Percentiles rank a stretch among this genome's conserved stretches.
Conservation (phyloP, 2,888 invertebrate genomes). For the Drosophila setosimentum region DNA sequence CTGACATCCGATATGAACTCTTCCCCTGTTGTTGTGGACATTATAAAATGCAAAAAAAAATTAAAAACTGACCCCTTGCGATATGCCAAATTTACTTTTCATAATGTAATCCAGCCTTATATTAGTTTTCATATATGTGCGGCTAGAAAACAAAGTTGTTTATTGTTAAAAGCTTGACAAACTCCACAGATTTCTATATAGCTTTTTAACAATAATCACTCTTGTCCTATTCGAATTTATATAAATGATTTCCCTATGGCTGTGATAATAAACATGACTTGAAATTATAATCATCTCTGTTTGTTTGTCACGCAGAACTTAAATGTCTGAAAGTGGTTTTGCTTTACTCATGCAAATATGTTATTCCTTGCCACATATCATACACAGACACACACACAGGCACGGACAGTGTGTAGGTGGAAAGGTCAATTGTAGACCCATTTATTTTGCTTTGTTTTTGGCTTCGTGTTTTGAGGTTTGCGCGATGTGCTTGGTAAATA, state of each 20-base stretch:
- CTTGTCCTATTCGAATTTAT: neutral
- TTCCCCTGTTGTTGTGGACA: neutral
- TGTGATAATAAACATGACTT: neutral
- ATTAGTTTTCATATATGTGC: neutral
- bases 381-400: conserved; percentile 3
- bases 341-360: conserved; percentile 11
- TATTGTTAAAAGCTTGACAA: neutral
- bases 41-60: neutral
- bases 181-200: neutral
- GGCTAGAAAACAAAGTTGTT: neutral
- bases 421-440: conserved; percentile 58
- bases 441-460: conserved; percentile 29
- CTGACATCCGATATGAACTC: conserved; percentile 8
- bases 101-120: neutral
- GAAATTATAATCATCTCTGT: neutral
- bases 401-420: neutral
- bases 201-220: neutral
- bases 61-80: neutral
- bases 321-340: conserved; percentile 33
- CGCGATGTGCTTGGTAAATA: conserved; percentile 44
- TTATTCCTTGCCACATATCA: conserved; percentile 6
- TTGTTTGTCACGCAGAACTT: conserved; percentile 49
- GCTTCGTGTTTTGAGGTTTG: conserved; percentile 12
- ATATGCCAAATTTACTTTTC: neutral
- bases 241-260: neutral